phyloP scores from a whole-genome alignment of 1,140 invertebrate species.

The Asbolus verrucosus region DNA sequence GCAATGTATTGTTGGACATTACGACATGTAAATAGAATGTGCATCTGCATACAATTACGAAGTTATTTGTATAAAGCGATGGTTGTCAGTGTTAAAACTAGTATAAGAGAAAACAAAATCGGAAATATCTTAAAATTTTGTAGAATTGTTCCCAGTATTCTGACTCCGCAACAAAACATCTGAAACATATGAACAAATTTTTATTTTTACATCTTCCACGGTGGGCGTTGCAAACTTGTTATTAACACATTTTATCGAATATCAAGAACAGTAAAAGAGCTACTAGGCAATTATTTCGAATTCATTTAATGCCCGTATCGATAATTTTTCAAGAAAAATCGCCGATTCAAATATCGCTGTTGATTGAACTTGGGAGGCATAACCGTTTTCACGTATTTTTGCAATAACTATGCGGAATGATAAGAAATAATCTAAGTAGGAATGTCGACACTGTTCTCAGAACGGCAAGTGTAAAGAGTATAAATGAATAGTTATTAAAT shows the following conservation, averaged over 20 bases:
- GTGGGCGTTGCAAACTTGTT: constrained; percentile 3
- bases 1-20: too few relatives aligned
- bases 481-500: constrained; percentile 37
- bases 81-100: too few relatives aligned
- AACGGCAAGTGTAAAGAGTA: constrained; percentile 2
- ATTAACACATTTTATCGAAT: constrained; percentile 5
- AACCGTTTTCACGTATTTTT: constrained; percentile 2
- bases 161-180: background rate
- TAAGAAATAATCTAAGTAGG: constrained; percentile 32
- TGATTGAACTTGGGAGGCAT: too few relatives aligned
- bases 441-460: constrained; percentile 24
- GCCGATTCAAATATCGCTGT: too few relatives aligned
- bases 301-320: too few relatives aligned
- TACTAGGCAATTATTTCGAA: too few relatives aligned
- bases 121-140: background rate
- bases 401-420: constrained; percentile 5
- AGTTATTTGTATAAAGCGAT: too few relatives aligned
- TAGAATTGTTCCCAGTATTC: background rate
- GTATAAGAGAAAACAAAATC: background rate
- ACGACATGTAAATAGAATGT: too few relatives aligned
- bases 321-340: too few relatives aligned
- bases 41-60: too few relatives aligned
- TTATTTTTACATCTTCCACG: background rate
- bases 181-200: background rate
- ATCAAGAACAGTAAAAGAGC: background rate